phyloP scores from a whole-genome alignment of 1,140 invertebrate species.

The Aphidius ervi region DNA sequence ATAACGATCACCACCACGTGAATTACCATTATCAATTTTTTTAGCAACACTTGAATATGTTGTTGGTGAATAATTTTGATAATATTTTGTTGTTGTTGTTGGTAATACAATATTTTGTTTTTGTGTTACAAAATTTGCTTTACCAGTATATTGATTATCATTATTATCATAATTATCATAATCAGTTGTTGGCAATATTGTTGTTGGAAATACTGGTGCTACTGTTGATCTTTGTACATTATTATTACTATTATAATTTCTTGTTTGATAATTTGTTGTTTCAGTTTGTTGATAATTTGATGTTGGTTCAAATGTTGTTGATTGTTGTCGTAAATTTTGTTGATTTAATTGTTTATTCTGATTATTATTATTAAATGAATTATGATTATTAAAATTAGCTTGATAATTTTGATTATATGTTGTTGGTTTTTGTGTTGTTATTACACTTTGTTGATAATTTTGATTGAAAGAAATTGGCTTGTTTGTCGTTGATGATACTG shows the following conservation, averaged over 20 bases:
- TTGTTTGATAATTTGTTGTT: slow-evolving; percentile 42
- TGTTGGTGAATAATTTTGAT: slow-evolving; percentile 51
- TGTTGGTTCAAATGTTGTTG: slow-evolving; percentile 40
- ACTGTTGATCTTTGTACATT: slow-evolving; percentile 40
- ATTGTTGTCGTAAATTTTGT: slow-evolving; percentile 20
- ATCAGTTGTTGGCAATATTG: slow-evolving; percentile 30
- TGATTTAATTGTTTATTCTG: slow-evolving; percentile 33
- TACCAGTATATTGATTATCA: slow-evolving; percentile 43
- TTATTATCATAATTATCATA: slow-evolving; percentile 38
- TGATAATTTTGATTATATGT: slow-evolving; percentile 33
- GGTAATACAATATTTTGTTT: slow-evolving; percentile 22
- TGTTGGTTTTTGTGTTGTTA: slow-evolving; percentile 24
- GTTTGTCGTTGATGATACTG: slow-evolving; percentile 28
- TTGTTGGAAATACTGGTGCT: slow-evolving; percentile 39
- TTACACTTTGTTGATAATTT: slow-evolving; percentile 28
- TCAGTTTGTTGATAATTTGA: slow-evolving; percentile 39
- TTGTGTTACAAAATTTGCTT: slow-evolving; percentile 36
- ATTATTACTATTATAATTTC: slow-evolving; percentile 45
- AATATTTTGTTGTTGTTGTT: slow-evolving; percentile 37
- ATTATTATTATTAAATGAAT: background rate
- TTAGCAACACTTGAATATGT: slow-evolving; percentile 48
- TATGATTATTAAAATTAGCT: slow-evolving; percentile 1
- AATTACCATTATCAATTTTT: slow-evolving; percentile 33
- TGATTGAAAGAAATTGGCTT: slow-evolving; percentile 28
- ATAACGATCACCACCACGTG: slow-evolving; percentile 25